Evolutionary conservation across 2,797 vertebrate species (phyloP), one percentile per base, ranked within the genome.

Genomic region (Pelodytes ibericus): DNA sequence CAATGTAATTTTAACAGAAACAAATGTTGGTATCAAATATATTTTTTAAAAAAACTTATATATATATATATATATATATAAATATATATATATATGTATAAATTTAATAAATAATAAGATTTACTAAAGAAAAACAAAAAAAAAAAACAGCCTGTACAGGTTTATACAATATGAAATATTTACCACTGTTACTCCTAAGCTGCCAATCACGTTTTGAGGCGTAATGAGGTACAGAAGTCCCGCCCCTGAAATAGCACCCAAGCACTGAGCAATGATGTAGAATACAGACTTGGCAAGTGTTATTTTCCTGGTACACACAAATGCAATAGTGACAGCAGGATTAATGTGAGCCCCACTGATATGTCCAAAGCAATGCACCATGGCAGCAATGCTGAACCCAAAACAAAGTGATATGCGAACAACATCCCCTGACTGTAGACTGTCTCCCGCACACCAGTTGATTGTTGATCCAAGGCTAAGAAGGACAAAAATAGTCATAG

Each of bases 331-430:
- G 77, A 98, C 96, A 0, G 96, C 96, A 0, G 97, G 97, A 85
- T 99, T 99, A 80, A 99, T 93, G 89, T 99, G 96, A 58, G 94
- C 95, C 0, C 96, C 96, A 0, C 96, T 97, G 86, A 99, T 96
- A 89, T 98, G 96, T 6, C 94, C 93, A 3, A 98, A 96, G 82
- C 96, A 96, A 74, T 98, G 96, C 83, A 96, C 96, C 96, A 97
- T 95, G 33, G 96, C 98, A 15, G 95, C 95, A 7, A 99, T 97
- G 89, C 93, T 95, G 81, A 98, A 93, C 80, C 97, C 96, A 39
- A 98, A 99, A 88, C 95, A 97, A 26, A 98, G 93, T 1, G 97
- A 94, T 85, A 98, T 96, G n/a, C 96, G 95, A 65, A 99, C 93
- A 82, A 96, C 89, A 87, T 97, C 93, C 2, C 93, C 89, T 0